These are phyloP conservation scores for Sapajus apella DNA, from an alignment of 2,113 vertebrate species.

Conservation along the genomic window DNA sequence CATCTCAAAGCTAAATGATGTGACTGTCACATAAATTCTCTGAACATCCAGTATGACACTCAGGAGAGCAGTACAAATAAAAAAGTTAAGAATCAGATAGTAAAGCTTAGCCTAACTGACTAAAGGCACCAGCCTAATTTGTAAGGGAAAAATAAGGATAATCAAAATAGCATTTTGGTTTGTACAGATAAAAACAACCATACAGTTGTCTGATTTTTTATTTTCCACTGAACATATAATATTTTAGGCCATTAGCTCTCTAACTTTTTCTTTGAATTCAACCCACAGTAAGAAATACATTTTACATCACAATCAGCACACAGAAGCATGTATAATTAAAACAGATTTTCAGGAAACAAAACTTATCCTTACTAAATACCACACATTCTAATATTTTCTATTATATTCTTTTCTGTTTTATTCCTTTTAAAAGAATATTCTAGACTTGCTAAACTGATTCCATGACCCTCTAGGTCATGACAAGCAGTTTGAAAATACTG, in stretches of 20 bases:
- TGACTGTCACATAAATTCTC: background rate
- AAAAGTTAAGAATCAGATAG: background rate
- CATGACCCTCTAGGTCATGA: background rate
- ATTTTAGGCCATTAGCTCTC: background rate
- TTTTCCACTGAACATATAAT: background rate
- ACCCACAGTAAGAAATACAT: background rate
- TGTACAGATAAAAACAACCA: background rate
- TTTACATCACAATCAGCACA: background rate
- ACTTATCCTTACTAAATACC: background rate
- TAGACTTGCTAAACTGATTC: background rate
- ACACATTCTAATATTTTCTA: background rate
- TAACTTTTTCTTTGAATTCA: background rate
- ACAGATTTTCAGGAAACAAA: constrained; percentile 32
- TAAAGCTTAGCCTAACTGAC: background rate
- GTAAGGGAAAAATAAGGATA: background rate
- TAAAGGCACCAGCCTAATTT: background rate
- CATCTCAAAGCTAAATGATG: background rate
- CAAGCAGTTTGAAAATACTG: background rate
- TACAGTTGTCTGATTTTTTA: background rate
- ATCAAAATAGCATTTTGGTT: background rate
- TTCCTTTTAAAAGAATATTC: background rate
- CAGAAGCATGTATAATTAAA: background rate
- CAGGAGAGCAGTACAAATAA: background rate
- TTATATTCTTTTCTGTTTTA: background rate
- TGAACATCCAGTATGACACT: background rate